A percentile compares a stretch with the other conserved stretches of the same genome.
phyloP scores from a whole-genome alignment of 2,888 invertebrate species.

The Himalopsyche kuldschensis region DNA sequence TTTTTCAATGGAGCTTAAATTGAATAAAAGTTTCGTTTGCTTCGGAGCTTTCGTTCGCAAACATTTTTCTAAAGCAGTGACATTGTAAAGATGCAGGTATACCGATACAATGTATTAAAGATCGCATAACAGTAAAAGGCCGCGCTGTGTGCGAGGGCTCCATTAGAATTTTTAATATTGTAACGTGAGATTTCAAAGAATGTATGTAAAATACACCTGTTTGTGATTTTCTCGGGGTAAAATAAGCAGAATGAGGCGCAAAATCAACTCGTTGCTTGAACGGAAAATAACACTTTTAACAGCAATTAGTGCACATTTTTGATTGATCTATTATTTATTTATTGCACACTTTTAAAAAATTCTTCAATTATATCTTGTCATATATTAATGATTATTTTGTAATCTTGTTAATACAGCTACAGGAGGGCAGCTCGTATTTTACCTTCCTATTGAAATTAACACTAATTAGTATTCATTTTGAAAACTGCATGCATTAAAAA shows the following conservation, averaged over 20 bases:
- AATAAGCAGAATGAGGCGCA: background rate
- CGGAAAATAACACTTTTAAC: background rate
- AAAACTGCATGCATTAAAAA: too few species aligned
- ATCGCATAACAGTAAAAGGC: background rate
- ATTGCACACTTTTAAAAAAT: too few species aligned
- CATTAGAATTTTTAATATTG: background rate
- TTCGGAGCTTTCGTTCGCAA: background rate
- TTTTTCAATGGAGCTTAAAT: background rate
- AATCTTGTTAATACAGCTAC: too few species aligned
- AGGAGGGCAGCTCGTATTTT: too few species aligned
- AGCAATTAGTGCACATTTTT: too few species aligned
- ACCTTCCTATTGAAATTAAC: too few species aligned
- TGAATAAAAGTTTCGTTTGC: constrained; percentile 1
- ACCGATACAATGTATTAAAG: background rate
- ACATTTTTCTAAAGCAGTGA: background rate
- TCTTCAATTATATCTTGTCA: too few species aligned
- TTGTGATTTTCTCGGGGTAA: background rate
- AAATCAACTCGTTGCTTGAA: background rate
- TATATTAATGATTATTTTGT: too few species aligned
- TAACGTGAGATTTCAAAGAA: background rate
- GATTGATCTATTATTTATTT: too few species aligned
- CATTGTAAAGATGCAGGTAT: background rate
- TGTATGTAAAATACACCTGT: background rate
- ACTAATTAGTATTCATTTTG: too few species aligned
- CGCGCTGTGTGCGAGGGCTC: background rate